These are phyloP conservation scores for Polymixis lichenea DNA, from an alignment of 2,888 invertebrate genomes.

Conservation along the genomic window DNA sequence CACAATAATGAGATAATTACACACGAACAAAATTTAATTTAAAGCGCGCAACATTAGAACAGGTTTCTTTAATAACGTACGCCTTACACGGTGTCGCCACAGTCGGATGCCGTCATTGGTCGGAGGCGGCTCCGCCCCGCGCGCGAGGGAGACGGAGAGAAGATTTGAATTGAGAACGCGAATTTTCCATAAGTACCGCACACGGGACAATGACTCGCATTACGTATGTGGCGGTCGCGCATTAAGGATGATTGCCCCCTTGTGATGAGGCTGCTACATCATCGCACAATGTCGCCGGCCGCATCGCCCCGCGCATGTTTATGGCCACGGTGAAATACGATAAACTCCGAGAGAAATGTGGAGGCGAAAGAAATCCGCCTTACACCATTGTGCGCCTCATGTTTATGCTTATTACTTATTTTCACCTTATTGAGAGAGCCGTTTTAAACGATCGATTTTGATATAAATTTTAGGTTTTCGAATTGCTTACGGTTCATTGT, in stretches of 20 bases:
- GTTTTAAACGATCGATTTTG: slow-evolving; percentile 80
- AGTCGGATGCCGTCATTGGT: slow-evolving; percentile 89
- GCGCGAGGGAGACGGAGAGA: slow-evolving; percentile 89
- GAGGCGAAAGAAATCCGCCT: slow-evolving; percentile 88
- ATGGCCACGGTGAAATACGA: slow-evolving; percentile 87
- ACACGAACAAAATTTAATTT: slow-evolving; percentile 91
- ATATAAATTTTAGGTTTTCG: slow-evolving; percentile 75
- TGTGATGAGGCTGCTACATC: slow-evolving; percentile 90
- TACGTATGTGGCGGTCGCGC: slow-evolving; percentile 90
- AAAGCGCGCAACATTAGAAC: slow-evolving; percentile 91
- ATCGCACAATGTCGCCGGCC: slow-evolving; percentile 89
- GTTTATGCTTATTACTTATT: slow-evolving; percentile 89
- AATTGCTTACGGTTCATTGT: slow-evolving; percentile 72
- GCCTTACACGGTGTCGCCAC: slow-evolving; percentile 90
- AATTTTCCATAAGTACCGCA: slow-evolving; percentile 91
- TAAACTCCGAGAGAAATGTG: slow-evolving; percentile 87
- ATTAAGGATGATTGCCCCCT: slow-evolving; percentile 90
- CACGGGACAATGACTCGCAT: slow-evolving; percentile 91
- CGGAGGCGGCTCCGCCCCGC: slow-evolving; percentile 89
- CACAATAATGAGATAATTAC: slow-evolving; percentile 91
- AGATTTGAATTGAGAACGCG: slow-evolving; percentile 91
- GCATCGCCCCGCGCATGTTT: slow-evolving; percentile 85
- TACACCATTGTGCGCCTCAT: slow-evolving; percentile 85
- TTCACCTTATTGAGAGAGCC: slow-evolving; percentile 84
- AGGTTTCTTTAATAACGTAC: slow-evolving; percentile 91